Evolutionary conservation across 1,140 invertebrate species (phyloP).

Genomic region (Cyclargus thomasi): DNA sequence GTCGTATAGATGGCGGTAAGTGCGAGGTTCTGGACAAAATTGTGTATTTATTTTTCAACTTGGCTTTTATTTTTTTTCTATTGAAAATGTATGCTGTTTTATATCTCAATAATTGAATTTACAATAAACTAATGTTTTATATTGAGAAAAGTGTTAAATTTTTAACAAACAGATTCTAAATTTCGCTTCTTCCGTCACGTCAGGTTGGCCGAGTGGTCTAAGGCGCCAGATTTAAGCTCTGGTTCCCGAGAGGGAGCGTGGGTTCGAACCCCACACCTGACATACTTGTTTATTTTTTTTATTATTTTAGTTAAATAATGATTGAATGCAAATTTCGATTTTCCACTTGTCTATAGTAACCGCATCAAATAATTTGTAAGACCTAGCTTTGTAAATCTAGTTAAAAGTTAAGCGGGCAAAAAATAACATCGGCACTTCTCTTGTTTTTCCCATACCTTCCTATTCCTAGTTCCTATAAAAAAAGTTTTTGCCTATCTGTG

Average conservation of each 20-base stretch:
- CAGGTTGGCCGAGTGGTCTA: slow-evolving; percentile 84
- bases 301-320: too few relatives aligned
- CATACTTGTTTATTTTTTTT: slow-evolving; percentile 30
- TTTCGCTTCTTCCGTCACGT: slow-evolving; percentile 37
- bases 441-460: too few relatives aligned
- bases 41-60: background rate
- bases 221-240: slow-evolving; percentile 86
- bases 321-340: too few relatives aligned
- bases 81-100: background rate
- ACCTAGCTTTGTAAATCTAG: too few relatives aligned
- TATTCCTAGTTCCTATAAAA: too few relatives aligned
- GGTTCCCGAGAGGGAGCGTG: slow-evolving; percentile 84
- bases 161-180: slow-evolving; percentile 17
- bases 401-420: too few relatives aligned
- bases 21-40: background rate
- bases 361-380: too few relatives aligned
- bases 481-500: too few relatives aligned
- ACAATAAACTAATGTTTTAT: background rate
- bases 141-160: background rate
- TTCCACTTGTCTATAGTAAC: too few relatives aligned
- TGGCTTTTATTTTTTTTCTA: background rate
- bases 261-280: slow-evolving; percentile 66
- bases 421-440: too few relatives aligned
- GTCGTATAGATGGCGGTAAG: background rate
- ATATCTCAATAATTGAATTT: background rate